These are phyloP conservation scores for Xanthorhoe designata DNA, from an alignment of 2,888 invertebrate genomes.

Conservation along the genomic window DNA sequence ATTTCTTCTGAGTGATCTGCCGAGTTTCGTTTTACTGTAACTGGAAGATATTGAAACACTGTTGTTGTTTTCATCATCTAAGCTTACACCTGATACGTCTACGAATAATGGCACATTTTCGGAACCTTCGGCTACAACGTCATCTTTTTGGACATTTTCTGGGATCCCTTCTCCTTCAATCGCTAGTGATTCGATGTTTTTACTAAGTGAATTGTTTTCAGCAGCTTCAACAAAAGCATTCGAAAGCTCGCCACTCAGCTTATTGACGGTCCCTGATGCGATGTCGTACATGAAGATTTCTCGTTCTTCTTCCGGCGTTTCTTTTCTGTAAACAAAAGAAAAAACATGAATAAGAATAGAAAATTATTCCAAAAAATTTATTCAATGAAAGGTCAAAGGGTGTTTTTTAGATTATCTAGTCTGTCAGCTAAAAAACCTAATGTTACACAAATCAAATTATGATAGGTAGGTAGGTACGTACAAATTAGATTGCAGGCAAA, in stretches of 20 bases:
- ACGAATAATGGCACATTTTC: slow-evolving; percentile 84
- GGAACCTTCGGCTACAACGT: slow-evolving; percentile 69
- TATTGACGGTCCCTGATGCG: slow-evolving; percentile 89
- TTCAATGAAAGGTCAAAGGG: too few species aligned
- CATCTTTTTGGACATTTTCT: slow-evolving; percentile 70
- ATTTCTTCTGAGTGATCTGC: slow-evolving; percentile 77
- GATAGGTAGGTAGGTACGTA: too few species aligned
- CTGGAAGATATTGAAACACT: slow-evolving; percentile 81
- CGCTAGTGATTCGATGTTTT: slow-evolving; percentile 86
- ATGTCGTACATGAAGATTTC: slow-evolving; percentile 96
- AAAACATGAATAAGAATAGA: background rate
- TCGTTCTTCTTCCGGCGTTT: slow-evolving; percentile 82
- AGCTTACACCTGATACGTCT: slow-evolving; percentile 76
- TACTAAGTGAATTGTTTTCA: slow-evolving; percentile 91
- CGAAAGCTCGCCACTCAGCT: slow-evolving; percentile 92
- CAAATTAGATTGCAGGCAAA: too few species aligned
- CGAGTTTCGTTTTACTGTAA: slow-evolving; percentile 83
- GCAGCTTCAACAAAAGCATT: slow-evolving; percentile 94
- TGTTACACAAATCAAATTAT: too few species aligned
- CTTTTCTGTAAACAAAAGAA: slow-evolving; percentile 72
- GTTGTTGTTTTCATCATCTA: slow-evolving; percentile 70
- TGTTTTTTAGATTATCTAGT: too few species aligned
- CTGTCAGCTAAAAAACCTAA: too few species aligned
- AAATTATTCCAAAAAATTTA: background rate
- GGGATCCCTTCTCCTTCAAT: slow-evolving; percentile 81